Percentiles rank a stretch among this genome's conserved stretches.
Conservation (phyloP, 2,888 invertebrate species). For the Capitulum mitella region DNA sequence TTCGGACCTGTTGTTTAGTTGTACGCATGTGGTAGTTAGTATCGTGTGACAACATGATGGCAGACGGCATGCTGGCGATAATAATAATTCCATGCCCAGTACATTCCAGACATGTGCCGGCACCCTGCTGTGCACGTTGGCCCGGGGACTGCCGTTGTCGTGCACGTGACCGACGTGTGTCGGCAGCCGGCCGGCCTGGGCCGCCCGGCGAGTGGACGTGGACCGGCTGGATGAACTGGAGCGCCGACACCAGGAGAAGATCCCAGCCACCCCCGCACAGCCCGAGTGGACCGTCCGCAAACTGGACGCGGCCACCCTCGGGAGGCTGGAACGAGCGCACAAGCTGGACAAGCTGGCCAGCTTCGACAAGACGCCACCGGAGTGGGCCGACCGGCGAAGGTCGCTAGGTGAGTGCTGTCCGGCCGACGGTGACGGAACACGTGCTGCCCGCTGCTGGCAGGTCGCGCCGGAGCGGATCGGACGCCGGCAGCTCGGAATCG, state of each 20-base stretch:
- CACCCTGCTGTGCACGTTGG: neutral
- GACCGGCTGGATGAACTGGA: slow-evolving; percentile 21
- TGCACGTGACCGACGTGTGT: neutral
- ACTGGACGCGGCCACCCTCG: neutral
- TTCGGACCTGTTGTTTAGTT: too few relatives aligned
- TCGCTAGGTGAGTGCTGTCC: neutral
- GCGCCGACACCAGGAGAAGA: neutral
- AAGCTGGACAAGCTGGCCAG: slow-evolving; percentile 19
- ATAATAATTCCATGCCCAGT: too few relatives aligned
- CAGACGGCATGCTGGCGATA: too few relatives aligned
- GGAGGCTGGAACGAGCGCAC: neutral
- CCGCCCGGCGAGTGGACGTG: neutral
- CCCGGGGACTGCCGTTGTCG: too few relatives aligned
- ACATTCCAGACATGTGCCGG: neutral
- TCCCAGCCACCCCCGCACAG: neutral
- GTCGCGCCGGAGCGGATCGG: neutral
- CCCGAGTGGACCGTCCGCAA: neutral
- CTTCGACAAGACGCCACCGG: neutral
- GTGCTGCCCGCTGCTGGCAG: too few relatives aligned
- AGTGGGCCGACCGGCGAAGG: neutral
- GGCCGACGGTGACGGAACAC: too few relatives aligned
- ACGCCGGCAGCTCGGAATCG: too few relatives aligned
- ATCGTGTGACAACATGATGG: too few relatives aligned
- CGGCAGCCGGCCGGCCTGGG: neutral
- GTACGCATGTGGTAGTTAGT: too few relatives aligned